A percentile compares a stretch with the other conserved stretches of the same genome.
phyloP scores from a whole-genome alignment of 2,797 vertebrate genomes.

The Buceros bicornis region DNA sequence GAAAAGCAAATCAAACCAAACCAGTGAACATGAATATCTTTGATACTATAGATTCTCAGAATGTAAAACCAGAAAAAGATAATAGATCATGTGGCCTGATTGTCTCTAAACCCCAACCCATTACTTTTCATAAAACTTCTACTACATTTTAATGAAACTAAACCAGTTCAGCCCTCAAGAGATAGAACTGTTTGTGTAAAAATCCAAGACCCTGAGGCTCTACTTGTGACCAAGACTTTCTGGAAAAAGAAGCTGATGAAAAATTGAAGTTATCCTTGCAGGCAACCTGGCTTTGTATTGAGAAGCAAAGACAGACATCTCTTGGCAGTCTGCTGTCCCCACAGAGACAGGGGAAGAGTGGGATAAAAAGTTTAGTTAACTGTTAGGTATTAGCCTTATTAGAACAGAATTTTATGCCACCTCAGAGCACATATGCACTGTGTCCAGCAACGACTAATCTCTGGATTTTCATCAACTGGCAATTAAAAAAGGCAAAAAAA shows the following conservation, averaged over 20 bases:
- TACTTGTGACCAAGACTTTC: not conserved
- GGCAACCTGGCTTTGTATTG: not conserved
- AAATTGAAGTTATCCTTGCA: not conserved
- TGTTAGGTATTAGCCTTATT: not conserved
- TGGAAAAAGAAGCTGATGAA: not conserved
- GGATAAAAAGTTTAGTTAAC: not conserved
- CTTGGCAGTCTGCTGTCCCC: not conserved
- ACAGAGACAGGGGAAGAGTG: not conserved
- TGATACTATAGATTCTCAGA: not conserved
- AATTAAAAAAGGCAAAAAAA: not conserved
- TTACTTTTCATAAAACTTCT: not conserved
- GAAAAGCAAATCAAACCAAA: not conserved
- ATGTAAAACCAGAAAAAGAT: not conserved
- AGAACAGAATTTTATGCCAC: not conserved
- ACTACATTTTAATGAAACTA: not conserved
- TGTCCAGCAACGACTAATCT: not conserved
- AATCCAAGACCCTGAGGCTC: not conserved
- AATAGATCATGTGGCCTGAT: not conserved
- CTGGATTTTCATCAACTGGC: not conserved
- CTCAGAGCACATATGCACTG: not conserved
- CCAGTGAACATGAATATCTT: not conserved
- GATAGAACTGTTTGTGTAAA: not conserved
- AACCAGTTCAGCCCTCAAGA: constrained; percentile 31
- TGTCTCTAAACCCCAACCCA: not conserved
- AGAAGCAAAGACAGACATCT: not conserved